phyloP scores from a whole-genome alignment of 2,888 invertebrate genomes.

The Hypsopygia costalis region DNA sequence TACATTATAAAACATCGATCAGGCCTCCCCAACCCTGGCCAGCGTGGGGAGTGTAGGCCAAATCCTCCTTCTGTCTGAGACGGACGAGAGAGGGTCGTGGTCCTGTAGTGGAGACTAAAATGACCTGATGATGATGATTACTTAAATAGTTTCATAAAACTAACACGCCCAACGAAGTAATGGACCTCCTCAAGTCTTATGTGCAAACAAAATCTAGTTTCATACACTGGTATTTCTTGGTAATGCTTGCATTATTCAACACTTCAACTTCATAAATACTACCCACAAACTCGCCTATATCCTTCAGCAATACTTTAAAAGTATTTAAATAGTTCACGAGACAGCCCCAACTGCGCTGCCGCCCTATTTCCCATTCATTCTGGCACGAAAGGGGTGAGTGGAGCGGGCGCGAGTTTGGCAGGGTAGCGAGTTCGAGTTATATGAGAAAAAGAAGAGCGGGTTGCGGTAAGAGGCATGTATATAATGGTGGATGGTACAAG shows the following conservation, averaged over 20 bases:
- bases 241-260: neutral
- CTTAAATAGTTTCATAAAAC: too few relatives aligned
- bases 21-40: too few relatives aligned
- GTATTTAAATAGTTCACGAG: slow-evolving; percentile 37
- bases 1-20: too few relatives aligned
- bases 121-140: too few relatives aligned
- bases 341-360: slow-evolving; percentile 26
- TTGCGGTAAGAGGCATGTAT: slow-evolving; percentile 11
- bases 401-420: slow-evolving; percentile 12
- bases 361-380: slow-evolving; percentile 40
- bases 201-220: neutral
- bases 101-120: too few relatives aligned
- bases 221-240: neutral
- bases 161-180: too few relatives aligned
- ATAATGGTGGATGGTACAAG: neutral
- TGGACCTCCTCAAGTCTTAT: too few relatives aligned
- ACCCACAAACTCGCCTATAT: neutral
- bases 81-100: too few relatives aligned
- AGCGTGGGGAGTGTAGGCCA: too few relatives aligned
- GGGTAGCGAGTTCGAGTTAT: slow-evolving; percentile 3
- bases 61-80: too few relatives aligned
- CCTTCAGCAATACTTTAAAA: slow-evolving; percentile 1
- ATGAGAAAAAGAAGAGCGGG: slow-evolving; percentile 13
- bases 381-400: slow-evolving; percentile 30
- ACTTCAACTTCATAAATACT: neutral